A percentile compares a stretch with the other conserved stretches of the same genome.
phyloP scores from a whole-genome alignment of 2,888 invertebrate genomes.

The Heliothis peltigera region DNA sequence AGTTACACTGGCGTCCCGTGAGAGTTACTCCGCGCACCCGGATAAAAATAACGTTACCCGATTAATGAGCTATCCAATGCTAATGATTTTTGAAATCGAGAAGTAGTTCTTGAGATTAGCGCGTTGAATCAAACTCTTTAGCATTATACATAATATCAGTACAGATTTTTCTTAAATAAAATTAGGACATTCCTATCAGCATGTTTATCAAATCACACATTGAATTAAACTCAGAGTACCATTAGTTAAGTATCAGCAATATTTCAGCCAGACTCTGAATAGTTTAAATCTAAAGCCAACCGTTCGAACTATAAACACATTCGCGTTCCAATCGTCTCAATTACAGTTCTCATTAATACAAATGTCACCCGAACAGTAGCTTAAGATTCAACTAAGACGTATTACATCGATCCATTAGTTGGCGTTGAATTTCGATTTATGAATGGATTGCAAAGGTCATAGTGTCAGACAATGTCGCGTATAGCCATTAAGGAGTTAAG shows the following conservation, averaged over 20 bases:
- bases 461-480: conserved; percentile 36
- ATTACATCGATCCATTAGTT: conserved; percentile 55
- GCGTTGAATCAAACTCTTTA: too few species aligned
- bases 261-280: not conserved
- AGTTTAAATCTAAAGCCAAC: not conserved
- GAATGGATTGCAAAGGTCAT: conserved; percentile 31
- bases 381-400: conserved; percentile 46
- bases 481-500: conserved; percentile 2
- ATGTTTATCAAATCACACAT: too few species aligned
- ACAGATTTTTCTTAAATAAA: too few species aligned
- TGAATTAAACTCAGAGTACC: too few species aligned
- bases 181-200: too few species aligned
- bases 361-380: conserved; percentile 41
- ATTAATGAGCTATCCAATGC: too few species aligned
- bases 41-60: too few species aligned
- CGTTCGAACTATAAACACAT: conserved; percentile 11
- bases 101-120: too few species aligned
- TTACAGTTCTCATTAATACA: conserved; percentile 42
- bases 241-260: not conserved
- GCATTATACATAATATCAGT: too few species aligned
- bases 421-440: conserved; percentile 22
- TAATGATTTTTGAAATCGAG: too few species aligned
- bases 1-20: too few species aligned
- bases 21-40: too few species aligned
- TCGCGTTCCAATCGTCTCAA: conserved; percentile 22